Evolutionary conservation across 2,797 vertebrate genomes (phyloP), one percentile per base, ranked within the genome.

Genomic region (Cephalopachus bancanus): DNA sequence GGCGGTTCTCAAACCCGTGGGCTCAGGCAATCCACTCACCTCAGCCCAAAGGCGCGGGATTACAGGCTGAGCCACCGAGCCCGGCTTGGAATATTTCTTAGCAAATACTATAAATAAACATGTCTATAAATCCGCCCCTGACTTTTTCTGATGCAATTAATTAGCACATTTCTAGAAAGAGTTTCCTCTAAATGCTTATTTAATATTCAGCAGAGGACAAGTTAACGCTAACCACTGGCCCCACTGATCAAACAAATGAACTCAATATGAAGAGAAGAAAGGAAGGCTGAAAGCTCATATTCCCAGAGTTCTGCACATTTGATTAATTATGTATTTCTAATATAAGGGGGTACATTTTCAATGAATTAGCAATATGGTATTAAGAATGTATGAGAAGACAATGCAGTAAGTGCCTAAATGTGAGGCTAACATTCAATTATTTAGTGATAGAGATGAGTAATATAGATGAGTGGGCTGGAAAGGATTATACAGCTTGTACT

Each of bases 301-400:
- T 94, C 26, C 37, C 88, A 84, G 55, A 67, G 74, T 72, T 93
- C 37, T 91, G 81, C 86, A 95, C 83, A 62, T 96, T 89, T 57
- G 83, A 94, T 97, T 94, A 95, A 96, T 95, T 96, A 98, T 97
- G 62, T 64, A 64, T 60, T 4, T 6, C 79, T 81, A 59, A 81
- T 19, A 62, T 1, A 81, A 53, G 44, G 44, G 44, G 28, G 44
- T 44, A 44, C 44, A 44, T 44, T 44, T 44, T 44, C 44, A 44
- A 44, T 44, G 59, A 96, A 96, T 91, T 95, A 95, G 74, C 79
- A 94, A 91, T 83, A 92, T 26, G 79, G 0, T 96, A 98, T 97
- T 97, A 97, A 97, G 89, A 97, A 97, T 97, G 92, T 53, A 97
- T 97, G 96, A 97, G 92, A 97, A 97, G 64, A 90, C 33, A 80